These are phyloP conservation scores for Peromyscus nudipes DNA, from an alignment of 2,797 vertebrate genomes.

Conservation along the genomic window DNA sequence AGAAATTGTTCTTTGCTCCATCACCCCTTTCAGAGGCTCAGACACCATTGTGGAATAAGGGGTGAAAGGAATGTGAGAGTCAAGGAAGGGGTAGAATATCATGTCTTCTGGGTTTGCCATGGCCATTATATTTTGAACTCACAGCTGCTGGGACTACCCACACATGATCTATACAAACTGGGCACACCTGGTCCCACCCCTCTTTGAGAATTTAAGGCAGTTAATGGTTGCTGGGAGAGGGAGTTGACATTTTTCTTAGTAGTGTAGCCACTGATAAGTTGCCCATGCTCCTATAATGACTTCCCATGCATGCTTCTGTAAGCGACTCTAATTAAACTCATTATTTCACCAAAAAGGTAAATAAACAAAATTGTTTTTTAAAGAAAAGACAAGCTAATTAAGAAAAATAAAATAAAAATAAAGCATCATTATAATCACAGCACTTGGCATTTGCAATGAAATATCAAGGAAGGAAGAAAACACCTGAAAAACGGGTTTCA, in stretches of 20 bases:
- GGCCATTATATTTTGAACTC: not conserved
- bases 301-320: not conserved
- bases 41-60: not conserved
- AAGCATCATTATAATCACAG: conserved; percentile 1
- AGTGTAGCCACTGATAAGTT: not conserved
- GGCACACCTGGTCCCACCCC: too few relatives aligned
- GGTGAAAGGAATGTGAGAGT: not conserved
- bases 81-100: not conserved
- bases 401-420: conserved; percentile 68
- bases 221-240: not conserved
- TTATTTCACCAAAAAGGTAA: not conserved
- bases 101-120: not conserved
- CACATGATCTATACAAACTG: not conserved
- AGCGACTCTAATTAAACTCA: not conserved
- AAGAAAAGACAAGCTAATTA: not conserved
- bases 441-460: conserved; percentile 8
- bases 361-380: not conserved
- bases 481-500: not conserved
- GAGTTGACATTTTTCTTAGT: not conserved
- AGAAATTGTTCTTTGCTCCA: not conserved
- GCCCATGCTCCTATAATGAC: not conserved
- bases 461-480: not conserved
- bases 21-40: not conserved
- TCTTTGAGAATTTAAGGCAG: not conserved
- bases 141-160: not conserved